phyloP scores from a whole-genome alignment of 2,797 vertebrate genomes.

The Cryptoblepharus egeriae region DNA sequence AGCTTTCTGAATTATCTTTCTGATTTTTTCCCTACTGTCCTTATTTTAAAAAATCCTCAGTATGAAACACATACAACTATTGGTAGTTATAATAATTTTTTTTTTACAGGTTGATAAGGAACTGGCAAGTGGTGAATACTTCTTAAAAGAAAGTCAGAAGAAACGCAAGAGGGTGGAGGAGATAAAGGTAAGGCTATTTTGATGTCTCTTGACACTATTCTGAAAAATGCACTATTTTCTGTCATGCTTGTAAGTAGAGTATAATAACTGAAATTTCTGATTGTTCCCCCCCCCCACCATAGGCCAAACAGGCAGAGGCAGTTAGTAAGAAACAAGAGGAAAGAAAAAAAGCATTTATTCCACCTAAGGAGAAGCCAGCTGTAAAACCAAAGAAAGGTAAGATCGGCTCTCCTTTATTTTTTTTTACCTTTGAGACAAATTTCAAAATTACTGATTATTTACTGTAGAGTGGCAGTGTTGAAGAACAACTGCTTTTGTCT shows the following conservation, averaged over 20 bases:
- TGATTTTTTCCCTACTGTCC: background rate
- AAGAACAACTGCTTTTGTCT: background rate
- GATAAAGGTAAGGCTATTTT: constrained; percentile 84
- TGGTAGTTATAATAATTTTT: constrained; percentile 3
- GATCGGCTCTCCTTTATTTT: background rate
- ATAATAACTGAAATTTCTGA: background rate
- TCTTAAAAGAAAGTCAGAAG: constrained; percentile 91
- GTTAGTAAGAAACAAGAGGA: constrained; percentile 89
- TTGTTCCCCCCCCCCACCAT: constrained; percentile 48
- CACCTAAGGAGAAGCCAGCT: constrained; percentile 90
- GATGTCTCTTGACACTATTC: constrained; percentile 1
- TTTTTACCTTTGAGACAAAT: background rate
- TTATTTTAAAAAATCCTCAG: too few species aligned
- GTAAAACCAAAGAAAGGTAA: constrained; percentile 86
- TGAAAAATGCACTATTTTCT: constrained; percentile 22
- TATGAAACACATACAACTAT: background rate
- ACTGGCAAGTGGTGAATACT: constrained; percentile 94
- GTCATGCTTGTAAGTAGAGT: background rate
- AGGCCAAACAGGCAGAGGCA: constrained; percentile 90
- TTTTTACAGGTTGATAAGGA: constrained; percentile 88
- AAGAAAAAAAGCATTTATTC: constrained; percentile 93
- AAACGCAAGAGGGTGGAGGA: constrained; percentile 89
- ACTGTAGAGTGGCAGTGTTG: background rate
- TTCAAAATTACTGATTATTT: background rate
- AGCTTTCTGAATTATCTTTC: background rate